Percentiles rank a stretch among this genome's conserved stretches.
Conservation (phyloP, 2,888 invertebrate species). For the Tipula helvola region DNA sequence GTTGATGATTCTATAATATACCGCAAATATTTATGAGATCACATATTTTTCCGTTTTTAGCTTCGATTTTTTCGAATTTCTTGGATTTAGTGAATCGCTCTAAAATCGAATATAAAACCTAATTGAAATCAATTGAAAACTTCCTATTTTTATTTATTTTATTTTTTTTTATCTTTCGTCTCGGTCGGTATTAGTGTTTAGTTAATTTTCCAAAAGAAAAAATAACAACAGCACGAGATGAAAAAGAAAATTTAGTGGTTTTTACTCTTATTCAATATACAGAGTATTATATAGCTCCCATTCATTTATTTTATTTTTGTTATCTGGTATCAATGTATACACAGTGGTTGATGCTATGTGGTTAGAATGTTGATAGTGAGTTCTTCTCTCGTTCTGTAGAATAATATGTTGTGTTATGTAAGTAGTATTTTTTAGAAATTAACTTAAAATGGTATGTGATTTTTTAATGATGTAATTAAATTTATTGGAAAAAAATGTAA, state of each 20-base stretch:
- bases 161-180: neutral
- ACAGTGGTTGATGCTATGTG: neutral
- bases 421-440: neutral
- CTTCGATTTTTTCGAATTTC: neutral
- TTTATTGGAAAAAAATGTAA: conserved; percentile 1
- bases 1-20: neutral
- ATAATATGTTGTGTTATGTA: neutral
- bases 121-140: neutral
- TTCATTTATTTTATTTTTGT: neutral
- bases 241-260: neutral
- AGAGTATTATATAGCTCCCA: neutral
- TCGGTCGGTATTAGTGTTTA: neutral
- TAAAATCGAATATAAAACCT: neutral
- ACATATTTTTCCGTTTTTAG: neutral
- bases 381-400: neutral
- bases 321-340: neutral
- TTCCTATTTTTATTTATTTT: neutral
- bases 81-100: neutral
- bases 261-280: neutral
- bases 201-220: neutral
- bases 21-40: neutral
- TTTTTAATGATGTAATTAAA: conserved; percentile 4
- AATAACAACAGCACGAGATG: neutral
- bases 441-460: conserved; percentile 4
- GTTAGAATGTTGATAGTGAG: neutral